A percentile compares a stretch with the other conserved stretches of the same genome.
Evolutionary conservation across 2,113 vertebrate species (phyloP).

Genomic region (human (Homo sapiens)): GRCh38 chr6:165993501-165994000

Average conservation of each 20-base stretch:
- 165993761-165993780: neutral
- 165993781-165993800: fast-evolving
- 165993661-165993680: neutral
- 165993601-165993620: neutral
- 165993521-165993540: neutral
- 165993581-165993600: neutral
- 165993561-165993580: neutral
- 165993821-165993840: neutral
- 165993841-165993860: neutral
- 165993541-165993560: neutral
- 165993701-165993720: neutral
- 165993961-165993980: neutral
- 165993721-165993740: fast-evolving
- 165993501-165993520: neutral
- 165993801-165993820: neutral
- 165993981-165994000: too few species aligned
- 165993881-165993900: neutral
- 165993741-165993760: fast-evolving
- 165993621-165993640: neutral
- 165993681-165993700: too few species aligned
- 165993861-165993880: neutral
- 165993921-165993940: too few species aligned
- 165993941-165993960: neutral
- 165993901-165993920: neutral
- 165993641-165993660: neutral